These are phyloP conservation scores for Paraplagusia blochii DNA, from an alignment of 2,113 vertebrate species.

Conservation along the genomic window DNA sequence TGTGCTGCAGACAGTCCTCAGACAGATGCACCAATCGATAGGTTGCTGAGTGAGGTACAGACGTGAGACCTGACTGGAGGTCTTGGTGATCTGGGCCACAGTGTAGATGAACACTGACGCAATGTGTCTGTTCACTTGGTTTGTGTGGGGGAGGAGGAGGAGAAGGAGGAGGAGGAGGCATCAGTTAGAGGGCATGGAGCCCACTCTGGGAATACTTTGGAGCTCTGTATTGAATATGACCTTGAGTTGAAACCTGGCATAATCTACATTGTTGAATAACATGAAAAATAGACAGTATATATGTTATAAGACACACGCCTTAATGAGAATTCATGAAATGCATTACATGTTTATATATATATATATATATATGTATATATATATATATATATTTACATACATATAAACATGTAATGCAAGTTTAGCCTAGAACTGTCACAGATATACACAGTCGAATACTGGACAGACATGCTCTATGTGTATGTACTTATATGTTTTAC, in stretches of 20 bases:
- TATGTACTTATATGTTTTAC: too few relatives aligned
- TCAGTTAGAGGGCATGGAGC: slow-evolving; percentile 7
- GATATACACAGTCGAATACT: too few relatives aligned
- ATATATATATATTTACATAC: too few relatives aligned
- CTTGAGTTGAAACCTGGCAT: slow-evolving; percentile 21
- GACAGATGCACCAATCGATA: slow-evolving; percentile 29
- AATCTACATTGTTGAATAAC: not conserved
- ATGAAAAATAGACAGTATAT: not conserved
- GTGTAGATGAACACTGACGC: not conserved
- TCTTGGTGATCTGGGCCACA: too few relatives aligned
- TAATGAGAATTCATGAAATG: too few relatives aligned
- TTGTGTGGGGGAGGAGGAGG: slow-evolving; percentile 10
- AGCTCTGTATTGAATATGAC: slow-evolving; percentile 15
- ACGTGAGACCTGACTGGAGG: not conserved
- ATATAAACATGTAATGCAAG: too few relatives aligned
- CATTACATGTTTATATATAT: too few relatives aligned
- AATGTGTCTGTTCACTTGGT: slow-evolving; percentile 5
- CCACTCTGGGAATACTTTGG: slow-evolving; percentile 19
- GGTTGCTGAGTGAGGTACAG: slow-evolving; percentile 6
- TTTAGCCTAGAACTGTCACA: too few relatives aligned
- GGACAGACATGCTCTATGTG: too few relatives aligned
- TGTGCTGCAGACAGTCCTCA: slow-evolving; percentile 3
- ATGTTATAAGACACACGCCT: too few relatives aligned
- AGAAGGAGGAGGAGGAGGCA: slow-evolving; percentile 14
- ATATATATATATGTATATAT: too few relatives aligned